Evolutionary conservation across 2,113 vertebrate species (phyloP), one percentile per base, ranked within the genome.

Genomic region (Ageneiosus marmoratus): DNA sequence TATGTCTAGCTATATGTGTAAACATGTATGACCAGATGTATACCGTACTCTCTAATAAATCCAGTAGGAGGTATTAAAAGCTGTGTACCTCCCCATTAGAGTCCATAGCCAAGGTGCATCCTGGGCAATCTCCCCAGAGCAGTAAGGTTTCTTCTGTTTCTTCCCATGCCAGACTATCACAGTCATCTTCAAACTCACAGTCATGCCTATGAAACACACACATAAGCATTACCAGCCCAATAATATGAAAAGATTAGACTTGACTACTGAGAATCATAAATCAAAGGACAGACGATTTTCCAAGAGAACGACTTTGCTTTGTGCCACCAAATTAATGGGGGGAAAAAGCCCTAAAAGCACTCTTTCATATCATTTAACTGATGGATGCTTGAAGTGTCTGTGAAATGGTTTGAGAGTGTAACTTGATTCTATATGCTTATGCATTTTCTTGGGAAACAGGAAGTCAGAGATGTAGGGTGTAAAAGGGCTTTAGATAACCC

Each of bases 121-220:
- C 96, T 80, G 97, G 94, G 75, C 98, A 98, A 87, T 99, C 97
- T 18, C 98, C 97, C 97, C 97, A 99, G 0, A 99, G 95, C 3
- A 99, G 93, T 74, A 98, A 87, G 0, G 97, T 98, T 53, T 99
- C 97, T 82, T 98, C 97, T 0, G 96, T 98, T 86, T 99, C 97
- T 62, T 98, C 97, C 97, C 97, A 99, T 0, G 96, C 96, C 88
- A 99, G 89, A 88, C 97, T 99, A 90, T 98, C 97, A 16, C 97
- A 98, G 93, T 99, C 97, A 0, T 99, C 97, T 55, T 94, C 94
- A 41, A 98, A 97, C 77, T 98, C 97, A 0, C 95, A 95, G 90
- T 99, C 97, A 0, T 96, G 93, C 63, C 97, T 98, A 56, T 44
- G 51, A 11, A 48, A 83, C 50, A 82, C 51, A 67, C 44, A 77